Base-by-base conservation (phyloP, 2,113 vertebrate genomes). In the Xenopus borealis region DNA sequence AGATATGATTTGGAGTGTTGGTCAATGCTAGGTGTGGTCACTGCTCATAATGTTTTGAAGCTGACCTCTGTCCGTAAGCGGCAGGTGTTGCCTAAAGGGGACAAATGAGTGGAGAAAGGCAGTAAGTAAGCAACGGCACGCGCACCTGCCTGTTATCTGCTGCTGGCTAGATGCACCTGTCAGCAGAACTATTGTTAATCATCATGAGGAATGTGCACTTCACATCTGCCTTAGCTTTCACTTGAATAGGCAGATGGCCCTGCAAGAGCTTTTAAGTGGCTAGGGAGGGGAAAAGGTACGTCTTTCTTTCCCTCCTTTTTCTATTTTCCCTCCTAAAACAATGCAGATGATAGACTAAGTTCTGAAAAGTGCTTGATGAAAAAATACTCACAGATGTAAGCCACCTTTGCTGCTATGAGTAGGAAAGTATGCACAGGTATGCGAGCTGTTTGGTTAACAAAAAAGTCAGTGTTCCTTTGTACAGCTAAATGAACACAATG, bases 61-160 rank as follows among this genome's bases (percentile, higher is more conserved):
- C 66, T 79, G 79, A 46, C 66, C 82, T 70, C 74, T 78, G 79
- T 78, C 40, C 76, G 72, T 10, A 1, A 57, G 1, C 71, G 79
- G 80, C 83, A 81, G 84, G 79, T 81, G 83, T 66, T 0, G 0
- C 7, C 61, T 81, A 63, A 70, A 0, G 67, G 72, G 64, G 13
- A 72, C 69, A 72, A 73, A 62, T 53, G 19, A 4, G 66, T 80
- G 53, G 53, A 53, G 46, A 79, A 85, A 87, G 81, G 76, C 74
- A 80, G 88, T 86, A 16, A 16, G 87, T 82, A 83, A 85, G 83
- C 10, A 2, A 75, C 14, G 79, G 84, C 78, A 85, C 20, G 0
- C 9, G 71, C 82, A 85, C 83, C 86, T 89, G 87, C 89, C 83
- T 78, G 53, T 81, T 81, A 74, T 81, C 84, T 91, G 89, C 89